phyloP scores from a whole-genome alignment of 2,888 invertebrate species.

The Protonemura montana region DNA sequence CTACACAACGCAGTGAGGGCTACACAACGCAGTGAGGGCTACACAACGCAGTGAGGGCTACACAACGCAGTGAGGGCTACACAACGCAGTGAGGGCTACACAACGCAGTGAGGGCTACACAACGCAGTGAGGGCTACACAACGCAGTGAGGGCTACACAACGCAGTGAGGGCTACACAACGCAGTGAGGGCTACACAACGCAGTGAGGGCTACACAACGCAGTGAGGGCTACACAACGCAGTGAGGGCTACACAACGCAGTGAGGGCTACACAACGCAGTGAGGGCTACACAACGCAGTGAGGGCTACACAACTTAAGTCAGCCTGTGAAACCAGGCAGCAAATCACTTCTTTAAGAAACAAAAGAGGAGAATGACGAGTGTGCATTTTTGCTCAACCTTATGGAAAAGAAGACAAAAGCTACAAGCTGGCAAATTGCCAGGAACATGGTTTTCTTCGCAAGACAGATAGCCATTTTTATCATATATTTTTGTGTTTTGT shows the following conservation, averaged over 20 bases:
- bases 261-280: too few species aligned
- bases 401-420: slow-evolving; percentile 38
- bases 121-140: not conserved
- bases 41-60: too few species aligned
- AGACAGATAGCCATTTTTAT: slow-evolving; percentile 36
- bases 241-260: not conserved
- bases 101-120: too few species aligned
- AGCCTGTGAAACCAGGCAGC: slow-evolving; percentile 24
- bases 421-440: slow-evolving; percentile 40
- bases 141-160: too few species aligned
- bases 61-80: not conserved
- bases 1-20: not conserved
- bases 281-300: not conserved
- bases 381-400: slow-evolving; percentile 37
- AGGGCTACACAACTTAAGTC: not conserved
- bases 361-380: not conserved
- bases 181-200: not conserved
- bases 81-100: too few species aligned
- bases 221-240: not conserved
- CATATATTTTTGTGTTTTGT: slow-evolving; percentile 27
- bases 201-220: too few species aligned
- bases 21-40: not conserved
- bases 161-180: too few species aligned
- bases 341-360: slow-evolving; percentile 34
- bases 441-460: slow-evolving; percentile 22